Conservation (phyloP, 1,140 invertebrate genomes). For the Apis dorsata region DNA sequence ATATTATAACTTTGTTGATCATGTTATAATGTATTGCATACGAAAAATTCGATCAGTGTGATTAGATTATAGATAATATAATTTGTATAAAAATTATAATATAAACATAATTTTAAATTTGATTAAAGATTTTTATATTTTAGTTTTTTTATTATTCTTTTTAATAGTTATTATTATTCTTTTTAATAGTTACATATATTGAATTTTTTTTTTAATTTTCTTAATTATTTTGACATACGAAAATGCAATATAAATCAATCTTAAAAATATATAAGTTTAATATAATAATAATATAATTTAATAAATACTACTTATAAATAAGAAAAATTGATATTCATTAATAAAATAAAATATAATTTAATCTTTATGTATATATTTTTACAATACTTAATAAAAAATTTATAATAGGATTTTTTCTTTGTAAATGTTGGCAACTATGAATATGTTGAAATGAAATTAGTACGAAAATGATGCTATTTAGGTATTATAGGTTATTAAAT, state of each 20-base stretch:
- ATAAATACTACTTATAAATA: not conserved
- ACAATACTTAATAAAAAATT: not conserved
- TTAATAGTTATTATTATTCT: too few species aligned
- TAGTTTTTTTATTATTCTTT: not conserved
- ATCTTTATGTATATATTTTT: too few species aligned
- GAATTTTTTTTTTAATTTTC: not conserved
- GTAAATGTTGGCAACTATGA: not conserved
- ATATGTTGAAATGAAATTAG: not conserved
- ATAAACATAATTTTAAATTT: not conserved
- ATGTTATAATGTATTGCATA: not conserved
- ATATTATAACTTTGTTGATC: not conserved
- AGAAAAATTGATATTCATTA: not conserved
- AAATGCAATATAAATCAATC: not conserved
- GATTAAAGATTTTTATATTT: not conserved
- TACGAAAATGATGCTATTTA: constrained; percentile 42
- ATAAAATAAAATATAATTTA: not conserved
- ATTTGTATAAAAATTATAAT: not conserved
- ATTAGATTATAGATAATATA: not conserved
- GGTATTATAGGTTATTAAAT: constrained; percentile 51
- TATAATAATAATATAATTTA: not conserved
- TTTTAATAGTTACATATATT: not conserved
- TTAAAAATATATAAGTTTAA: not conserved
- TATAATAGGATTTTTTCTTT: not conserved
- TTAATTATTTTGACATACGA: not conserved
- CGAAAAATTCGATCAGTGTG: not conserved